Base-by-base conservation (phyloP, 2,888 invertebrate genomes). In the Octonoba sinensis region DNA sequence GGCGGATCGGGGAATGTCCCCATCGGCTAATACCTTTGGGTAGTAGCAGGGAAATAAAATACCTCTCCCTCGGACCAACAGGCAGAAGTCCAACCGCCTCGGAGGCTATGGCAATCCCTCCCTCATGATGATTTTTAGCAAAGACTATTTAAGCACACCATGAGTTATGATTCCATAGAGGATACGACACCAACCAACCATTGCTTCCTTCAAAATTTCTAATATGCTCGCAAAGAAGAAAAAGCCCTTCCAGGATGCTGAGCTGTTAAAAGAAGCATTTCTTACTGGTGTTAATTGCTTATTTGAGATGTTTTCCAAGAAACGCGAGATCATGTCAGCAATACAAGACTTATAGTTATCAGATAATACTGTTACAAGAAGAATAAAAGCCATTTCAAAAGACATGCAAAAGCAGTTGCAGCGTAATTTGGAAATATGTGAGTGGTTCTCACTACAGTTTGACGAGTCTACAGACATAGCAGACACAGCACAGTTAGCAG, bases 181-280 rank as follows among this genome's bases (percentile, higher is more conserved):
- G n/a, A n/a, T n/a, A n/a, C n/a, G n/a, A n/a, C n/a, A n/a, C n/a
- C n/a, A n/a, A n/a, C n/a, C n/a, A n/a, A n/a, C n/a, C n/a, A n/a
- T n/a, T n/a, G 70, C 44, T 36, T 56, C 57, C 44, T 70, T 57
- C n/a, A 70, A 59, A 44, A 20, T 57, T 56, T 57, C 36, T 22
- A 20, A 57, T 27, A 46, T 70, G 20, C 46, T 70, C 36, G 22
- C 57, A 44, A 70, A 70, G 56, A 71, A 60, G 60, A 72, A 72
- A 62, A 72, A 72, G 56, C 70, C 57, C 16, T 62, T 72, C 51
- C 49, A 62, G 13, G 72, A 72, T 72, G 62, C 24, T 60, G 62
- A 72, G 36, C 27, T 72, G 62, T 27, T 72, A 24, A 72, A 72
- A 49, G 49, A 72, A 62, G 72, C 27, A 67, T 67, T 67, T 67